A percentile compares a stretch with the other conserved stretches of the same genome.
Evolutionary conservation across 2,888 invertebrate species (phyloP).

Genomic region (Acleris laterana): DNA sequence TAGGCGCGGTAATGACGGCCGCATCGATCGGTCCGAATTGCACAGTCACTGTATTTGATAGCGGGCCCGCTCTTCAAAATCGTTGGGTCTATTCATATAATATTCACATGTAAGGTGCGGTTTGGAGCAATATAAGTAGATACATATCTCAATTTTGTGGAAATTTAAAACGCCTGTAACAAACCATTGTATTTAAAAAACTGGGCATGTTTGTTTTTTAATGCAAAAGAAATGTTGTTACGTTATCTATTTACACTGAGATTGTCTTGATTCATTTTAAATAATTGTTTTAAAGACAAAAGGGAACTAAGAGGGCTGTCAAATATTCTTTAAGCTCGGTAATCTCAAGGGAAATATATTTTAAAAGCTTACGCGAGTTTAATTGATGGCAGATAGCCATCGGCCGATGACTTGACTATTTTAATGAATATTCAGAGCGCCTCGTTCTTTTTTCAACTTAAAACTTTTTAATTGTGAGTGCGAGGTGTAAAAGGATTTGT

Average conservation of each 20-base stretch:
- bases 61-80: conserved; percentile 52
- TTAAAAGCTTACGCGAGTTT: conserved; percentile 62
- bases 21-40: conserved; percentile 63
- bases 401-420: conserved; percentile 71
- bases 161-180: conserved; percentile 15
- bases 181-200: conserved; percentile 14
- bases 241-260: conserved; percentile 23
- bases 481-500: conserved; percentile 42
- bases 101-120: conserved; percentile 24
- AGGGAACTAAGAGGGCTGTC: conserved; percentile 55
- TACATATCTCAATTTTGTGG: conserved; percentile 32
- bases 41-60: conserved; percentile 74
- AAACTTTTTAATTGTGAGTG: conserved; percentile 51
- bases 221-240: conserved; percentile 20
- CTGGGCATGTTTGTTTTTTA: neutral
- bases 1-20: conserved; percentile 55
- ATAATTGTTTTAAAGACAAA: conserved; percentile 35
- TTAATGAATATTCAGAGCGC: conserved; percentile 66
- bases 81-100: conserved; percentile 41
- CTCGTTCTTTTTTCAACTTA: conserved; percentile 46
- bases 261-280: conserved; percentile 24
- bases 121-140: conserved; percentile 34
- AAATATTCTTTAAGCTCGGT: conserved; percentile 56
- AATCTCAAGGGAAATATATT: conserved; percentile 61
- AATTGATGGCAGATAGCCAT: conserved; percentile 63